Evolutionary conservation across 2,888 invertebrate genomes (phyloP), one percentile per base, ranked within the genome.

Genomic region (Acleris holmiana): DNA sequence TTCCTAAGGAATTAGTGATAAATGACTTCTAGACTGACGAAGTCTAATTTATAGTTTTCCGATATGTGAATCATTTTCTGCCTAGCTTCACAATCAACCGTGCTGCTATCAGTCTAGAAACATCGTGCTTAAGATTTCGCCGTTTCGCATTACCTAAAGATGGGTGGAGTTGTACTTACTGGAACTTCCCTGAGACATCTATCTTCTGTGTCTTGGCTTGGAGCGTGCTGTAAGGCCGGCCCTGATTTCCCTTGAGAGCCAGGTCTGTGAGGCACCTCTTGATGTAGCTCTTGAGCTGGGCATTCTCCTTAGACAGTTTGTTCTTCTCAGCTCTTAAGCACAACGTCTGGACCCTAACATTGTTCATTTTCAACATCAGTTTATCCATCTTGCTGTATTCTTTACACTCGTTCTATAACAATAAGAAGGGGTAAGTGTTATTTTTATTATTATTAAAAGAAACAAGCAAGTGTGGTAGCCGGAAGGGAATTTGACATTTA

Each of bases 321-420:
- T 76, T 74, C 67, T 89, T 89, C 68, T 93, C 93, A 0, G 86
- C 78, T 69, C 73, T 85, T 2, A 93, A 72, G 61, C 92, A 90
- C 61, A 91, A 77, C 0, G 86, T 83, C 61, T 93, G 92, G 0
- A 93, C 88, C 62, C 81, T 85, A 0, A 85, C 89, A 66, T 88
- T 77, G 76, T 92, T 93, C 17, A 85, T 75, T 83, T 92, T 93
- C 4, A 90, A 69, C 93, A 97, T 94, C 78, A 97, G 96, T 72
- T 95, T 95, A 69, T 95, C 95, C 90, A 97, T 87, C 78, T 94
- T 94, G 15, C 89, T 89, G 76, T 94, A 94, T 55, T 93, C 88
- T 51, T 89, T 93, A 69, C 92, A 91, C 74, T 86, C 90, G 18
- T 86, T 79, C 93, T 94, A 68, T n/a, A 62, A 71, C 35, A 53